Base-by-base conservation (phyloP, 2,888 invertebrate genomes). In the Incurvaria masculella region DNA sequence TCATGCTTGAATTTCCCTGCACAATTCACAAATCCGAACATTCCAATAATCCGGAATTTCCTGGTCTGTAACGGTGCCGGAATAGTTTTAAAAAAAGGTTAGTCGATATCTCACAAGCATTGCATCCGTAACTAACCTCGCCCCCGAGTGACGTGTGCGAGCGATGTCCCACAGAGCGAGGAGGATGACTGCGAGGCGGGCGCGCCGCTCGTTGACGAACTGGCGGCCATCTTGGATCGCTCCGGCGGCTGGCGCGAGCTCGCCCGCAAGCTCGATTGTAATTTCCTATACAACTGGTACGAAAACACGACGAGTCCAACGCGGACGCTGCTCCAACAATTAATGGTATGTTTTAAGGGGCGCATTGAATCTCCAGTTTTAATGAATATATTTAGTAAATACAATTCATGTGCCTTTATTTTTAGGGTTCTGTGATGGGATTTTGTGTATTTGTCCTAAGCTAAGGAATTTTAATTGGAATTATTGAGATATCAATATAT, bases 221-320 rank as follows among this genome's bases (percentile, higher is more conserved):
- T 88, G 45, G 67, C 80, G 0, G 55, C 56, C 1, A 59, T 80
- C 40, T 65, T 89, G 51, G 84, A 87, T 62, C 63, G 66, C 52
- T 65, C 76, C 18, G 74, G 75, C 43, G 81, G 75, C 20, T 88
- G 87, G 88, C 72, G 76, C 42, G 68, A 66, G 51, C 65, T 89
- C 18, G 85, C 84, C 0, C 62, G 64, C 14, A 66, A 80, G 2
- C 65, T 86, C 44, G 70, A 79, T 5, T 69, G 81, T 45, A 75
- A 75, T 33, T 65, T 80, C 40, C 65, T 81, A 42, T 57, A 73
- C 1, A 72, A 74, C 44, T 70, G 82, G 55, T 80, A 81, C 62
- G 66, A 65, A 27, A 63, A 65, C 42, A 65, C 73, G 5, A 62
- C 63, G 44, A 80, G 80, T 56, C 82, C 83, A 38, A 76, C 85